A percentile compares a stretch with the other conserved stretches of the same genome.
Conservation (phyloP, 2,888 invertebrate species). For the Thysanoteuthis rhombus region DNA sequence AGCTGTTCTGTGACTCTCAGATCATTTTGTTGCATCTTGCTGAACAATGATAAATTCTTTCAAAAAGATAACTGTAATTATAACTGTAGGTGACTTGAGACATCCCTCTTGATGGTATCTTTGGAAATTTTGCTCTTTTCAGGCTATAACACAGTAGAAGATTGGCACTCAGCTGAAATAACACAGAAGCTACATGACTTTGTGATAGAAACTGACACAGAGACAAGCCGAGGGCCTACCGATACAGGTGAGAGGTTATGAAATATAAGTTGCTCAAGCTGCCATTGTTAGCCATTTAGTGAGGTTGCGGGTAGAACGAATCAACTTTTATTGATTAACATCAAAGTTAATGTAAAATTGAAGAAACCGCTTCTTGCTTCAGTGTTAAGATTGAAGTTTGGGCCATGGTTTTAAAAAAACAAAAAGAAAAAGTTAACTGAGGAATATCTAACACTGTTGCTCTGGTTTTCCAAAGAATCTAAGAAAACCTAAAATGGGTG, state of each 20-base stretch:
- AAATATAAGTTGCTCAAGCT: neutral
- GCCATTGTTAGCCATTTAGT: too few species aligned
- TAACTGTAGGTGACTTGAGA: neutral
- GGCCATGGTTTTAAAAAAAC: too few species aligned
- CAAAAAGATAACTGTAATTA: neutral
- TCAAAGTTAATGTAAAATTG: too few species aligned
- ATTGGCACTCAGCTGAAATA: slow-evolving; percentile 64
- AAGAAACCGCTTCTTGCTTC: too few species aligned
- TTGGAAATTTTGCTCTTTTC: slow-evolving; percentile 1
- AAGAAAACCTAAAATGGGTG: too few species aligned
- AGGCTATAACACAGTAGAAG: slow-evolving; percentile 46
- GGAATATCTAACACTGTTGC: too few species aligned
- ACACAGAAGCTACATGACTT: slow-evolving; percentile 66
- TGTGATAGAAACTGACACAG: slow-evolving; percentile 67
- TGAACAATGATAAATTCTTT: neutral
- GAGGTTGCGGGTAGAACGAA: too few species aligned
- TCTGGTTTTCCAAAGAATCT: too few species aligned
- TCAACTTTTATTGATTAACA: too few species aligned
- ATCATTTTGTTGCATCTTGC: neutral
- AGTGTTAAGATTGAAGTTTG: too few species aligned
- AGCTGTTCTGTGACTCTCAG: too few species aligned
- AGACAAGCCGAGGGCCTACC: slow-evolving; percentile 59
- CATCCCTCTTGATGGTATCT: neutral
- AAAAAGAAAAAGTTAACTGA: too few species aligned
- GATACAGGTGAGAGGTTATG: slow-evolving; percentile 57